These are phyloP conservation scores for Drosophila elegans DNA, from an alignment of 1,140 invertebrate genomes.

Conservation along the genomic window DNA sequence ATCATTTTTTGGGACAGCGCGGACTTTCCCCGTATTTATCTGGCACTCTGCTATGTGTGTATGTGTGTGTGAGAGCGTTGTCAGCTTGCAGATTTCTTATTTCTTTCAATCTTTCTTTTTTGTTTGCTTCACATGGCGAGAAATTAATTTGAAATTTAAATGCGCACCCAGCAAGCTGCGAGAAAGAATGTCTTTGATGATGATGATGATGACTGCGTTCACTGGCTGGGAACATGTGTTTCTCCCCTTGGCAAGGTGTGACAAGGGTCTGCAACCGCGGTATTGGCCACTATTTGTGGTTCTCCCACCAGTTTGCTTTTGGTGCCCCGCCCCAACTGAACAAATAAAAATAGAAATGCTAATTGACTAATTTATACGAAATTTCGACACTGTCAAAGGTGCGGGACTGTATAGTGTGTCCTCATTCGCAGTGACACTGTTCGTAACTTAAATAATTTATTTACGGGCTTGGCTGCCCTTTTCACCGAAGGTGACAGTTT, in stretches of 20 bases:
- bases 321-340: constrained; percentile 1
- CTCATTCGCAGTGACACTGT: constrained; percentile 43
- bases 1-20: constrained; percentile 63
- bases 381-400: constrained; percentile 18
- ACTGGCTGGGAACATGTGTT: constrained; percentile 31
- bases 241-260: constrained; percentile 25
- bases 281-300: constrained; percentile 32
- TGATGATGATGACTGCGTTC: constrained; percentile 45
- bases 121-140: constrained; percentile 61
- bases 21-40: constrained; percentile 50
- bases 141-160: constrained; percentile 84
- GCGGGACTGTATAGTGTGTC: constrained; percentile 17
- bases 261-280: constrained; percentile 26
- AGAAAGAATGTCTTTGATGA: constrained; percentile 66
- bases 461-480: constrained; percentile 1
- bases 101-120: constrained; percentile 34
- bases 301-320: neutral
- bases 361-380: constrained; percentile 74
- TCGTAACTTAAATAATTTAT: constrained; percentile 57
- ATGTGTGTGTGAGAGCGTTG: constrained; percentile 20
- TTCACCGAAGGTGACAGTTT: constrained; percentile 7
- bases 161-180: constrained; percentile 62
- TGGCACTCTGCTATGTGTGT: constrained; percentile 31
- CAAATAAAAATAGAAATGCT: constrained; percentile 55
- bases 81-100: constrained; percentile 77